Evolutionary conservation across 2,888 invertebrate genomes (phyloP), one percentile per base, ranked within the genome.

Genomic region (Mythimna impura): DNA sequence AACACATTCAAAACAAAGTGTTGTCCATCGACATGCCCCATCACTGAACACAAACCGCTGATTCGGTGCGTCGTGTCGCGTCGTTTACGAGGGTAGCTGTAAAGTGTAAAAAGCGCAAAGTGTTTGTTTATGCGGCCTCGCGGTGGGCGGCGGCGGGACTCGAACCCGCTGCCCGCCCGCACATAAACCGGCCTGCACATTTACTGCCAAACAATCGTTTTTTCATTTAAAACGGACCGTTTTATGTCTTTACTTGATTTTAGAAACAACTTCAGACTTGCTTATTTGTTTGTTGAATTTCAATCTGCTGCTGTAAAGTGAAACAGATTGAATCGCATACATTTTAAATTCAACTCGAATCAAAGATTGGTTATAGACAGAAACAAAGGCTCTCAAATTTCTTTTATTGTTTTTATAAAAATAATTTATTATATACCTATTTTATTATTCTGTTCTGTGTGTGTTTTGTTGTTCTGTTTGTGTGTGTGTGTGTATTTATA

Each of bases 31-130:
- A 67, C 47, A 20, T 12, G 66, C 67, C 66, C 78, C 92, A 86
- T 81, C 93, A 83, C 91, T 92, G 88, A 40, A 57, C 68, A 76
- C 88, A 90, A 94, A 93, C 87, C 93, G 95, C 95, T 95, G 95
- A 95, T 92, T 93, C 93, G 91, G 92, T 91, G 91, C 86, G 91
- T 91, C 93, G 90, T 93, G 94, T 93, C 88, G 91, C 91, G 92
- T 88, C 92, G 91, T 95, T 96, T 95, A 95, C 94, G 95, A 93
- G 92, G 93, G 93, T 92, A 91, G 94, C 94, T 95, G 94, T 94
- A 93, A 94, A 94, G 87, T 93, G 94, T 94, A 95, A 94, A 94
- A 95, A 94, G 93, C 92, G 93, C 93, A 93, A 95, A 95, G 93
- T 92, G 94, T 94, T 95, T 95, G 94, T 95, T 95, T 95, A 95